Base-by-base conservation (phyloP, 1,140 invertebrate species). In the Monochamus saltuarius region DNA sequence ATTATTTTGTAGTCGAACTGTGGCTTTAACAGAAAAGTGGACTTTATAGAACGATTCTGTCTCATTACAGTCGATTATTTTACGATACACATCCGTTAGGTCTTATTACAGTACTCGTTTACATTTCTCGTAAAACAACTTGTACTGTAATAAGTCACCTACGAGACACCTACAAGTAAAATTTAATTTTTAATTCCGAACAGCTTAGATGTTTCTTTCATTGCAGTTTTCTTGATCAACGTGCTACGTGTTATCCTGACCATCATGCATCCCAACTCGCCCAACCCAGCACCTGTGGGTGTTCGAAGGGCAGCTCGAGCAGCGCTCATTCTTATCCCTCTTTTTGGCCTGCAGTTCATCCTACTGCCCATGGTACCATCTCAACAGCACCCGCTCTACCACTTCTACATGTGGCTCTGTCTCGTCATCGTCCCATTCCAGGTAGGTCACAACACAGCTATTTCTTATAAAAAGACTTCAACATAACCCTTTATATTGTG, bases 391-490 rank as follows among this genome's bases (percentile, higher is more conserved):
- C 77, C 84, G 0, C 82, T 84, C 65, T 87, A 90, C 63, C 78
- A 83, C 8, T 76, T 87, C 54, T 94, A 95, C 70, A 85, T 91
- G 61, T 82, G 92, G 42, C 72, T 88, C 11, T 88, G 89, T 0
- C 90, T 92, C 3, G 73, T 94, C 7, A 83, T 90, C 0, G 85
- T 88, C 13, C 93, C 92, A 29, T 85, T 92, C 59, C 94, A 94
- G 84, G 91, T 93, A 77, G 78, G 68, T 68, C 22, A 2, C 2
- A 3, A 29, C 22, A 29, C 2, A 29, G 2, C 2, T 29, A 6
- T 29, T 6, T 29, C 22, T 29, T n/a, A n/a, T n/a, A n/a, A n/a
- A n/a, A n/a, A n/a, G n/a, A n/a, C n/a, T 29, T 29, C 22, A 3
- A 6, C 2, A 29, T 29, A 29, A 3, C 6, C 22, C 2, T 29